Base-by-base conservation (phyloP, 2,113 vertebrate species). In the Shinisaurus crocodilurus region DNA sequence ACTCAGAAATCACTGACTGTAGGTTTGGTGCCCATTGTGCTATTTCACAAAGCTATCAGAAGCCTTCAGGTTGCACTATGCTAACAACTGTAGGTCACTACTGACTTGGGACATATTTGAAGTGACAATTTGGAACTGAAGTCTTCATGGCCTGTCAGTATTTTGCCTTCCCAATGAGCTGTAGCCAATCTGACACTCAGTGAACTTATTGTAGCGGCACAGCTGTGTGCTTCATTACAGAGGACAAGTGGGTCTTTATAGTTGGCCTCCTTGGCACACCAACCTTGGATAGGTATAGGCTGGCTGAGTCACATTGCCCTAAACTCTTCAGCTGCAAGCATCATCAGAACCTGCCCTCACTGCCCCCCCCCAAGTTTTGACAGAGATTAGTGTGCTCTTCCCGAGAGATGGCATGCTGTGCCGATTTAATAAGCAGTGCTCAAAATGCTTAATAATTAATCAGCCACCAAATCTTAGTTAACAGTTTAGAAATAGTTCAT, bases 391-490 rank as follows among this genome's bases (percentile, higher is more conserved):
- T 63, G 16, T 34, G 57, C 29, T 75, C 29, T 84, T 84, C 54
- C 70, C 57, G 27, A 77, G 43, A 65, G 82, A n/a, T 25, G 74
- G 13, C 43, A 63, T 27, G 32, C 70, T 84, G 54, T 74, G 81
- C 32, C 37, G 43, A 84, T 65, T 77, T 89, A 77, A 85, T 85
- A n/a, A 77, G 54, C 34, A 27, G 23, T 72, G 81, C 54, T 84
- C 57, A 65, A 65, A 89, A 89, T 76, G 50, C 82, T 89, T 65
- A 89, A 89, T 37, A 89, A 85, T 89, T 85, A n/a, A 89, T 77
- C 72, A 77, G 82, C 43, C 43, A 67, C 43, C 45, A 9, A 77
- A 63, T 85, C 72, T 85, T 89, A 77, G 82, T 77, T 76, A 89
- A 89, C 32, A 48, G 37, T 74, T 82, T 70, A 60, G 57, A 77